Percentiles rank a stretch among this genome's conserved stretches.
phyloP scores from a whole-genome alignment of 2,888 invertebrate species.

The Drosophila neotestacea region DNA sequence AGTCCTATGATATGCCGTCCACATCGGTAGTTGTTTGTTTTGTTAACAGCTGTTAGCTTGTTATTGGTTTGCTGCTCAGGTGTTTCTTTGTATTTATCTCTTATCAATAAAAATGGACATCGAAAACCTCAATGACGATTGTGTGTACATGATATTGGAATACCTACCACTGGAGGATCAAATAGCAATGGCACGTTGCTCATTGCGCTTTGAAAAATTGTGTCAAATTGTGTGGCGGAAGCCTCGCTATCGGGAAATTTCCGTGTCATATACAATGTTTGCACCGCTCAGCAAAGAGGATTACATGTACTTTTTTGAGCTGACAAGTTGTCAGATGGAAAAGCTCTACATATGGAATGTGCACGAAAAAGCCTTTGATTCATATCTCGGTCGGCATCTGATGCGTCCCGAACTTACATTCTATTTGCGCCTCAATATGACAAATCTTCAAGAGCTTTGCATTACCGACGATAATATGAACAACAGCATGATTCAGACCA shows the following conservation, averaged over 20 bases:
- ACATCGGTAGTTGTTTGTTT: too few relatives aligned
- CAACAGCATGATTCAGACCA: slow-evolving; percentile 67
- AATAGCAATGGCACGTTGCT: slow-evolving; percentile 64
- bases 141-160: slow-evolving; percentile 61
- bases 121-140: slow-evolving; percentile 65
- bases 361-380: slow-evolving; percentile 63
- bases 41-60: slow-evolving; percentile 33
- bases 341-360: slow-evolving; percentile 72
- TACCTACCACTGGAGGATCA: slow-evolving; percentile 59
- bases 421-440: slow-evolving; percentile 57
- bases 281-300: slow-evolving; percentile 61
- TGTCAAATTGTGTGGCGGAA: slow-evolving; percentile 64
- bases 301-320: slow-evolving; percentile 65
- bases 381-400: slow-evolving; percentile 63
- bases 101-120: slow-evolving; percentile 52
- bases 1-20: too few relatives aligned
- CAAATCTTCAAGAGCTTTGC: slow-evolving; percentile 59
- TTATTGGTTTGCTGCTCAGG: slow-evolving; percentile 25
- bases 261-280: slow-evolving; percentile 60
- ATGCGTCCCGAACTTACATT: slow-evolving; percentile 60
- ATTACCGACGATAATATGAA: slow-evolving; percentile 64
- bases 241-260: slow-evolving; percentile 59
- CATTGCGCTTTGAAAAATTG: slow-evolving; percentile 52
- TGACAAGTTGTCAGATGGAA: slow-evolving; percentile 61
- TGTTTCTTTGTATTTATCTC: slow-evolving; percentile 20